Evolutionary conservation across 2,888 invertebrate genomes (phyloP).

Genomic region (Galerucella nymphaeae): DNA sequence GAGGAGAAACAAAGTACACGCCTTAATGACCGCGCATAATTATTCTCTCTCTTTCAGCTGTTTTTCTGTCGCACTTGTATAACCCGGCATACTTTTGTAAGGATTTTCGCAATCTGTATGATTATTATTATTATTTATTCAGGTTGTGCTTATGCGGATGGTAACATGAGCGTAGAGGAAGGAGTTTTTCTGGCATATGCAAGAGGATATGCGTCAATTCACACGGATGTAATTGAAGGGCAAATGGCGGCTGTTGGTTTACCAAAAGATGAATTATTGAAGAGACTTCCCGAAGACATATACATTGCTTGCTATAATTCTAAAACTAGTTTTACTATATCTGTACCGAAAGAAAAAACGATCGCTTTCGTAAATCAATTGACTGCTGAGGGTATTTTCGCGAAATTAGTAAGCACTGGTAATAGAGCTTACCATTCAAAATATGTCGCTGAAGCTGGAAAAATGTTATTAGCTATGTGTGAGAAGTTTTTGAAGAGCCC

Average conservation of each 20-base stretch:
- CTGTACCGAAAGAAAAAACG: constrained; percentile 82
- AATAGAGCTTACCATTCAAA: constrained; percentile 87
- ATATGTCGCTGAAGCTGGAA: constrained; percentile 76
- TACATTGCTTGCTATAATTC: constrained; percentile 91
- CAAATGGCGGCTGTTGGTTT: constrained; percentile 76
- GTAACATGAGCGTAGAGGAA: constrained; percentile 71
- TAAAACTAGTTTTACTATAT: constrained; percentile 87
- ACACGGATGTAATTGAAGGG: constrained; percentile 51
- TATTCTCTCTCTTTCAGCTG: too few species aligned
- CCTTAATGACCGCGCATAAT: too few species aligned
- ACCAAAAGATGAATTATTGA: constrained; percentile 56
- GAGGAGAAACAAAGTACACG: too few species aligned
- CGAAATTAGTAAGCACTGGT: constrained; percentile 80
- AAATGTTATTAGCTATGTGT: constrained; percentile 70
- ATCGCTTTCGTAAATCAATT: constrained; percentile 74
- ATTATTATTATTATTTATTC: too few species aligned
- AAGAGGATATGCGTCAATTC: constrained; percentile 66
- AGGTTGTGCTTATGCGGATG: constrained; percentile 74
- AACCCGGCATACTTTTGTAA: too few species aligned
- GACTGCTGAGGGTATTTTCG: constrained; percentile 76
- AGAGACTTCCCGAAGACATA: constrained; percentile 78
- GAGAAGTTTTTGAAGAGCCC: constrained; percentile 73
- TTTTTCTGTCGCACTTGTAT: too few species aligned
- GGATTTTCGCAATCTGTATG: too few species aligned
- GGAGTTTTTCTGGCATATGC: constrained; percentile 71